phyloP scores from a whole-genome alignment of 1,140 invertebrate genomes.

The Eriocheir sinensis region DNA sequence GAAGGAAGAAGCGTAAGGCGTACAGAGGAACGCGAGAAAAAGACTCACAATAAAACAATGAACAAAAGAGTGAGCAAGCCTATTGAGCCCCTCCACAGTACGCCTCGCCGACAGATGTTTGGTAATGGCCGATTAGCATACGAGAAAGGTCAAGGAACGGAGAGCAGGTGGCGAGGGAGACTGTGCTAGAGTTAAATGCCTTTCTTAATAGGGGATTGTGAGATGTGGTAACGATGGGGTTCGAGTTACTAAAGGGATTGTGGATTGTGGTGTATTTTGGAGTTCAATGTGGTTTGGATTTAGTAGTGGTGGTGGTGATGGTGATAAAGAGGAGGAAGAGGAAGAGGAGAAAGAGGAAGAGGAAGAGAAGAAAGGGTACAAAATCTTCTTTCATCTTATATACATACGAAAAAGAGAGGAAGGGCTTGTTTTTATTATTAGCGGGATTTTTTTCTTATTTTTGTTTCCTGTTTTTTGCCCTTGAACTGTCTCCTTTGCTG shows the following conservation, averaged over 20 bases:
- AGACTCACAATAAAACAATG: no score
- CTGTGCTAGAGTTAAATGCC: background rate
- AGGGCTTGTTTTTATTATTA: no score
- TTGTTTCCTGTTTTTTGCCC: no score
- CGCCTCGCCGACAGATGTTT: background rate
- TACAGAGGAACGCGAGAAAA: no score
- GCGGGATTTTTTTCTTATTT: no score
- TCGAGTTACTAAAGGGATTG: background rate
- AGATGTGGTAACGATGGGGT: background rate
- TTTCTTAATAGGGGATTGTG: background rate
- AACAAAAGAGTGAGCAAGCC: background rate
- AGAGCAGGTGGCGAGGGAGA: background rate
- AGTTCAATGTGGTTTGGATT: background rate
- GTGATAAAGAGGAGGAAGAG: conserved; percentile 17
- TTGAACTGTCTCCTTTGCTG: no score
- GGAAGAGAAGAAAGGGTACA: conserved; percentile 18
- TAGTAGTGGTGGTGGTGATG: background rate
- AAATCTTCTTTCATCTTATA: background rate
- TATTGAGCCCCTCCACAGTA: background rate
- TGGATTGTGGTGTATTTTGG: background rate
- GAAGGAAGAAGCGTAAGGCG: no score
- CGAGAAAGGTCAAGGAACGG: background rate
- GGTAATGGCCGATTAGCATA: background rate
- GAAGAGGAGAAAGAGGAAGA: conserved; percentile 37
- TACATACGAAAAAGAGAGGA: background rate